Evolutionary conservation across 2,797 vertebrate genomes (phyloP).

Genomic region (Sternotherus odoratus): DNA sequence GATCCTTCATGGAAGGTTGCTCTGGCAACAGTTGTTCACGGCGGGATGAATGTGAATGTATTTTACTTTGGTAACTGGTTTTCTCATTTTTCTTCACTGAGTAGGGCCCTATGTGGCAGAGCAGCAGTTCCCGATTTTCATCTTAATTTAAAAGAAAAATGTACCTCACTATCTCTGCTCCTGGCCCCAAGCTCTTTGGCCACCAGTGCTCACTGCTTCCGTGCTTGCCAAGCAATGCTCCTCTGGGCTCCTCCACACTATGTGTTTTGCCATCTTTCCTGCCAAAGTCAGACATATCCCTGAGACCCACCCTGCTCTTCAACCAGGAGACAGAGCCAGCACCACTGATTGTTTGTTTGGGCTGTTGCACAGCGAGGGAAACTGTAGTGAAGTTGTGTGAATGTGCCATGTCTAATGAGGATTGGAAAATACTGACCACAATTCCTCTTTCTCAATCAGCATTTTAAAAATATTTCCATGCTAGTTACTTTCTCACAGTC

Average conservation of each 20-base stretch:
- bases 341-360: neutral
- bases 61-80: neutral
- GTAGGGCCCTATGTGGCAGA: rapidly evolving
- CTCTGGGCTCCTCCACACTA: neutral
- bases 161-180: neutral
- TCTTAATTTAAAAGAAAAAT: neutral
- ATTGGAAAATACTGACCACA: neutral
- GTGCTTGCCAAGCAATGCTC: neutral
- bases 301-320: neutral
- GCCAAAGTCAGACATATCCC: neutral
- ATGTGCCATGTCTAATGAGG: rapidly evolving
- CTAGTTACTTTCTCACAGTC: slow-evolving; percentile 4
- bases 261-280: neutral
- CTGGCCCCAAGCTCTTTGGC: neutral
- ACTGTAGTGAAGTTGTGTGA: neutral
- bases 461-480: rapidly evolving
- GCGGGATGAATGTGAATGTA: neutral
- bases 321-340: neutral
- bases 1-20: neutral
- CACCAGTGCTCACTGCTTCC: neutral
- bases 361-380: neutral
- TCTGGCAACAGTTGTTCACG: neutral
- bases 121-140: neutral
- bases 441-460: neutral
- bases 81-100: neutral